phyloP scores from a whole-genome alignment of 2,797 vertebrate species.

The Melanotaenia boesemani region DNA sequence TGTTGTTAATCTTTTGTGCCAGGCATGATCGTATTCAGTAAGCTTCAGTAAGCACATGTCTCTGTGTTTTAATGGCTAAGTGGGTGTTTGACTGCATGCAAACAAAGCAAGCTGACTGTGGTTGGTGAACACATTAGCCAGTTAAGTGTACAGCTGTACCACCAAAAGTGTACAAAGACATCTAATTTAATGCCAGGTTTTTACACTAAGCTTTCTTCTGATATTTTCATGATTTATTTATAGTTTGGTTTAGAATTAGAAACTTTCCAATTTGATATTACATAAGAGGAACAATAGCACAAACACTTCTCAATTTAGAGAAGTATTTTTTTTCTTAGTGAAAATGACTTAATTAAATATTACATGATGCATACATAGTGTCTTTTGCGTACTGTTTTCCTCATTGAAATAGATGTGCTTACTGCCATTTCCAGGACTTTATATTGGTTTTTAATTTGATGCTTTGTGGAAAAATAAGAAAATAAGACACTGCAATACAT shows the following conservation, averaged over 20 bases:
- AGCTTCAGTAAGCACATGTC: neutral
- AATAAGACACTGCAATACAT: neutral
- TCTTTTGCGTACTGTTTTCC: no score
- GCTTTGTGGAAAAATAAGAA: neutral
- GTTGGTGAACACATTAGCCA: neutral
- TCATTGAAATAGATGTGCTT: neutral
- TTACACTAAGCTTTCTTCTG: neutral
- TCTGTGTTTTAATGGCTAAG: neutral
- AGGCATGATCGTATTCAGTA: neutral
- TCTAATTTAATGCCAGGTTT: neutral
- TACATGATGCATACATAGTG: no score
- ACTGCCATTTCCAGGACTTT: neutral
- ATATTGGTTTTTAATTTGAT: neutral
- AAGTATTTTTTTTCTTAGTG: no score
- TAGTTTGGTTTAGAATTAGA: neutral
- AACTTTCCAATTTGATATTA: neutral
- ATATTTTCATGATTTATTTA: neutral
- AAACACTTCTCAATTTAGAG: neutral
- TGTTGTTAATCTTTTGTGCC: neutral
- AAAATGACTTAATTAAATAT: no score
- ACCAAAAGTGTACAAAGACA: neutral
- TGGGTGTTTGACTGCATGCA: neutral
- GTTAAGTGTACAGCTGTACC: neutral
- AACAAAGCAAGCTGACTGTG: slow-evolving; percentile 9
- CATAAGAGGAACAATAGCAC: neutral